These are phyloP conservation scores for Caenorhabditis angaria DNA, from an alignment of 2,888 invertebrate genomes.

Conservation along the genomic window DNA sequence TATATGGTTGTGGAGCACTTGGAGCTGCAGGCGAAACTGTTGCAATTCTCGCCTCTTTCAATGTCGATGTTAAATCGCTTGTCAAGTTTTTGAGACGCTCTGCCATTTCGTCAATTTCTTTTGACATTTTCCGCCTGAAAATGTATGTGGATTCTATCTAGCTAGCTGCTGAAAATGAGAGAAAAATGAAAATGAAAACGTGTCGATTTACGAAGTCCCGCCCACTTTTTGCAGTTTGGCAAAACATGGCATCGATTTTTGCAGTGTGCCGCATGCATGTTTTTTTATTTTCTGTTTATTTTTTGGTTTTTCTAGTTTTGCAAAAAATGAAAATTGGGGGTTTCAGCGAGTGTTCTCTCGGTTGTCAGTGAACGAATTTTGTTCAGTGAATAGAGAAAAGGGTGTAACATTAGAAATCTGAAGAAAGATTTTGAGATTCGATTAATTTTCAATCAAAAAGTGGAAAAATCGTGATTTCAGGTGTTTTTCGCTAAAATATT, in stretches of 20 bases:
- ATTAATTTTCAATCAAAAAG: too few species aligned
- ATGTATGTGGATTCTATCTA: not conserved
- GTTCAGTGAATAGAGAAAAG: too few species aligned
- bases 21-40: not conserved
- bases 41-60: constrained; percentile 9
- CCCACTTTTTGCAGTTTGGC: constrained; percentile 36
- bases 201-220: constrained; percentile 41
- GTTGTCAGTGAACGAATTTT: too few species aligned
- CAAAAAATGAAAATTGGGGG: too few species aligned
- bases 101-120: constrained; percentile 9
- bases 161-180: not conserved
- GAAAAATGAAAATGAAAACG: constrained; percentile 4
- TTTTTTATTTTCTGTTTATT: not conserved
- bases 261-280: not conserved
- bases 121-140: constrained; percentile 6
- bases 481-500: too few species aligned
- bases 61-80: not conserved
- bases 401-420: too few species aligned
- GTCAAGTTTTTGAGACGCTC: not conserved
- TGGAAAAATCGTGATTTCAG: too few species aligned
- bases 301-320: too few species aligned
- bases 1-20: constrained; percentile 22
- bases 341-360: too few species aligned
- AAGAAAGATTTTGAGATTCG: too few species aligned
- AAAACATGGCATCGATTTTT: constrained; percentile 10